A percentile compares a stretch with the other conserved stretches of the same genome.
phyloP scores from a whole-genome alignment of 2,113 vertebrate species.

The Phaethon lepturus region DNA sequence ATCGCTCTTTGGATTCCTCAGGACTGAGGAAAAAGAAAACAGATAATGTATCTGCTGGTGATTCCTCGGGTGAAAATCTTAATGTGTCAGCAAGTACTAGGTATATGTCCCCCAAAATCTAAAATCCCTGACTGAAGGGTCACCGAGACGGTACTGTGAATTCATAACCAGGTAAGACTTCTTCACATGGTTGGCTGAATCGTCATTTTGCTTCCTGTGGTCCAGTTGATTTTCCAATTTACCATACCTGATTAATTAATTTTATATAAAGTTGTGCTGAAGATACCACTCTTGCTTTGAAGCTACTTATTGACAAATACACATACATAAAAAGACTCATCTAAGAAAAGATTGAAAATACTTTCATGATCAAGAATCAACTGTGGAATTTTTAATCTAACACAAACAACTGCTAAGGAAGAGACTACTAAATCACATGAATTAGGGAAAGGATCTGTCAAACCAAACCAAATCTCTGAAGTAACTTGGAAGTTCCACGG shows the following conservation, averaged over 20 bases:
- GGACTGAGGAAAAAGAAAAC: not conserved
- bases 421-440: not conserved
- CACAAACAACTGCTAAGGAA: not conserved
- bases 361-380: slow-evolving; percentile 7
- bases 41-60: not conserved
- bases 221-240: slow-evolving; percentile 47
- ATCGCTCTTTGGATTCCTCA: not conserved
- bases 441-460: not conserved
- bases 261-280: slow-evolving; percentile 23
- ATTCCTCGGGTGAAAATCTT: not conserved
- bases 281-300: slow-evolving; percentile 50
- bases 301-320: slow-evolving; percentile 30
- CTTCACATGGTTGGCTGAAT: not conserved
- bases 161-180: not conserved
- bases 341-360: slow-evolving; percentile 29
- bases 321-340: not conserved
- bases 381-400: not conserved
- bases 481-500: not conserved
- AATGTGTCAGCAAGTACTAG: not conserved
- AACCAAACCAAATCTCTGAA: not conserved
- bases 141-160: not conserved
- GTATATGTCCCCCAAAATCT: not conserved
- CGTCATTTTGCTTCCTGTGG: not conserved
- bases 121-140: not conserved
- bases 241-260: slow-evolving; percentile 43